Evolutionary conservation across 2,888 invertebrate genomes (phyloP).

Genomic region (Acrobasis repandana): DNA sequence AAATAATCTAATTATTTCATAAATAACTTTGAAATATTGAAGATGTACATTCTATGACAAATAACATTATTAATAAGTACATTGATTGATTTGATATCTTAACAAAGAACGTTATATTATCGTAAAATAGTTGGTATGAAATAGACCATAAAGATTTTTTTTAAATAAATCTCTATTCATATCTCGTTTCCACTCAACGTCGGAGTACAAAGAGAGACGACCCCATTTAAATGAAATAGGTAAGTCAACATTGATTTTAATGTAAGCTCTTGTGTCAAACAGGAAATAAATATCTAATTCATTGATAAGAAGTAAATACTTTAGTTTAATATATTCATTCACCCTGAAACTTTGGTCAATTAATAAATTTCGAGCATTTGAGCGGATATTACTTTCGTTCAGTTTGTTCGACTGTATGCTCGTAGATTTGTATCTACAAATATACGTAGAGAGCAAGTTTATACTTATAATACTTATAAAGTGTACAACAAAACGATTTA

Average conservation of each 20-base stretch:
- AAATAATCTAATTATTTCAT: slow-evolving; percentile 28
- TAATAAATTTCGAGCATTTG: slow-evolving; percentile 10
- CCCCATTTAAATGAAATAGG: neutral
- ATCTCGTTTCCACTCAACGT: neutral
- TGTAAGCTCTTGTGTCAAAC: neutral
- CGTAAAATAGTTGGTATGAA: neutral
- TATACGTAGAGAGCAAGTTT: neutral
- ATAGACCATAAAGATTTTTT: neutral
- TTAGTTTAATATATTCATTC: slow-evolving; percentile 31
- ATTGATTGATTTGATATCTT: slow-evolving; percentile 6
- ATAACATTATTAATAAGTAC: slow-evolving; percentile 27
- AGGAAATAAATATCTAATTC: neutral
- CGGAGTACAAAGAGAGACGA: neutral
- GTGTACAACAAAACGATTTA: neutral
- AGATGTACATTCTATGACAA: slow-evolving; percentile 12
- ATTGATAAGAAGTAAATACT: slow-evolving; percentile 5
- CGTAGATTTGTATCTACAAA: neutral
- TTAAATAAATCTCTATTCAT: neutral
- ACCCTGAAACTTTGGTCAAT: slow-evolving; percentile 60
- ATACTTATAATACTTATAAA: neutral
- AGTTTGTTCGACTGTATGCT: neutral
- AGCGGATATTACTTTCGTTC: neutral
- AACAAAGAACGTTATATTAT: neutral
- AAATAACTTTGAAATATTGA: slow-evolving; percentile 25
- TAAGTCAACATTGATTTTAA: neutral